Base-by-base conservation (phyloP, 2,888 invertebrate species). In the Eupithecia abbreviata region DNA sequence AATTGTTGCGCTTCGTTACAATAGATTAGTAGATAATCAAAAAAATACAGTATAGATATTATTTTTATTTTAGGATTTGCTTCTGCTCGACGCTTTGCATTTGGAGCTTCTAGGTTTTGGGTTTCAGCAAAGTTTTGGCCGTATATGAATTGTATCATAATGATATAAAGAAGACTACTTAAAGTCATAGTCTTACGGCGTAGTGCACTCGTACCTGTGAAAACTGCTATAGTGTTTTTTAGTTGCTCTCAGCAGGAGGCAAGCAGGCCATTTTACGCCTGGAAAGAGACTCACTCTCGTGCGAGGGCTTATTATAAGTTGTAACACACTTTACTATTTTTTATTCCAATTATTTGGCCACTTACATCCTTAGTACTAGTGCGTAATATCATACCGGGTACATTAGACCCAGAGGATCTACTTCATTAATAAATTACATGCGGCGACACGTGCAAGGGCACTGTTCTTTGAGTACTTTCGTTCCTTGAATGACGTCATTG, bases 391-490 rank as follows among this genome's bases (percentile, higher is more conserved):
- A 55, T 67, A 55, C 49, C 51, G 10, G 71, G 47, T 43, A 55
- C 81, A 76, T 83, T 80, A 78, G 78, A 80, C 81, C 74, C 66
- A 10, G 15, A 74, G 83, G 87, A 86, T 83, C 86, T 86, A 84
- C 89, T 91, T 92, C 90, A 92, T 92, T 90, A 92, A 82, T 81
- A 79, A 78, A 83, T 77, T 84, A 82, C 89, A 86, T 87, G 86
- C 84, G 81, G 79, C 82, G 88, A 76, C 91, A 82, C 92, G 93
- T 92, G 92, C 77, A 49, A 87, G 72, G 73, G 80, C 91, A 83
- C 78, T 77, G 66, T 70, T 67, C 47, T 67, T 75, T 42, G 65
- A 81, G 76, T 67, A 71, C 67, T 47, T 73, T 69, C 13, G 42
- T 71, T 73, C 10, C 7, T 72, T 72, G 68, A 65, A 65, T 68